These are phyloP conservation scores for Heliconius congener DNA, from an alignment of 1,140 invertebrate genomes.

Conservation along the genomic window DNA sequence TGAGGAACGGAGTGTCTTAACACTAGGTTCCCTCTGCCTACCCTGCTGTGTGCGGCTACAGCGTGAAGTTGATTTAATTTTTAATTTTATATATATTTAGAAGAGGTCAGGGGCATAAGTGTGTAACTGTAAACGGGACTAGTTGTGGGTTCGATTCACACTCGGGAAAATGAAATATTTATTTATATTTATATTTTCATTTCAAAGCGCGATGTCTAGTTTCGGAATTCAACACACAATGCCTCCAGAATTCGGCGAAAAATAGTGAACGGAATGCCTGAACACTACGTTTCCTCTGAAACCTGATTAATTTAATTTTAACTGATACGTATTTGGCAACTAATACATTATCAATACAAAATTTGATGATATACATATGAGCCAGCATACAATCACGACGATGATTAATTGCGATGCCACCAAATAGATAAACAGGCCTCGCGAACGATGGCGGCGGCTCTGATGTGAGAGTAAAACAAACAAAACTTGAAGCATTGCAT, in stretches of 20 bases:
- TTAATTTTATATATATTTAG: neutral
- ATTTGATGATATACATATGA: neutral
- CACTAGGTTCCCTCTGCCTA: too few relatives aligned
- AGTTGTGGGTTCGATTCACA: too few relatives aligned
- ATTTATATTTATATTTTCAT: too few relatives aligned
- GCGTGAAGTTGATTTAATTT: too few relatives aligned
- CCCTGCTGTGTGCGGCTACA: too few relatives aligned
- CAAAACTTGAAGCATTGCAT: conserved; percentile 4
- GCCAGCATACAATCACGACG: neutral
- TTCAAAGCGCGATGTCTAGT: too few relatives aligned
- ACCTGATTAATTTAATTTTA: neutral
- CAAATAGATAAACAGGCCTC: conserved; percentile 1
- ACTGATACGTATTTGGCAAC: conserved; percentile 7
- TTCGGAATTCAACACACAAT: neutral
- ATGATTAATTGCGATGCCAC: conserved; percentile 12
- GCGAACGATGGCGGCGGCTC: neutral
- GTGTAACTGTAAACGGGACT: too few relatives aligned
- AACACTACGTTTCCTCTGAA: neutral
- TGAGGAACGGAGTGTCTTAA: too few relatives aligned
- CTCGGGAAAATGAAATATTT: too few relatives aligned
- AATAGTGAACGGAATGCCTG: neutral
- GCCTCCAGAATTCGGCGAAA: neutral
- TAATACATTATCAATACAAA: neutral
- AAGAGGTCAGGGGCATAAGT: neutral
- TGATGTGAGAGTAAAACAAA: conserved; percentile 5